Percentiles rank a stretch among this genome's conserved stretches.
Evolutionary conservation across 2,888 invertebrate species (phyloP).

Genomic region (Drosophila lutescens): DNA sequence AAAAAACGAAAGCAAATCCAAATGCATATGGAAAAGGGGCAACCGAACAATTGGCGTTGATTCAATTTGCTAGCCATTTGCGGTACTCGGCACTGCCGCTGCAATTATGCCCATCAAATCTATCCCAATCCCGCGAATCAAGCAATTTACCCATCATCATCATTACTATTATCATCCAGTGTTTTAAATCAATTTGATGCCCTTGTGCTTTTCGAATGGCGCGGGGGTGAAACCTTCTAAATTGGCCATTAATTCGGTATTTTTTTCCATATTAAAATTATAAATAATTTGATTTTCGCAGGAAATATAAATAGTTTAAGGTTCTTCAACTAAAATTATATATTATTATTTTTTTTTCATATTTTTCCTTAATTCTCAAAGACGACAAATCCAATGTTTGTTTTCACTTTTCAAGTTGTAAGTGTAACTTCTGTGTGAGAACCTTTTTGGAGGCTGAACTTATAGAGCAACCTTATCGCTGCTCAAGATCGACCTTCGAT

Average conservation of each 20-base stretch:
- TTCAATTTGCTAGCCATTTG: constrained; percentile 66
- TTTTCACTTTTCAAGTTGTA: too few species aligned
- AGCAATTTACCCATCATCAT: constrained; percentile 41
- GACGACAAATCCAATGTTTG: too few species aligned
- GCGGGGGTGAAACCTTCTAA: neutral
- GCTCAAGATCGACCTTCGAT: constrained; percentile 29
- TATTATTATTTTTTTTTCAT: too few species aligned
- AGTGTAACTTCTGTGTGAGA: neutral
- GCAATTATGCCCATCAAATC: constrained; percentile 48
- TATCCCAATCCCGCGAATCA: constrained; percentile 44
- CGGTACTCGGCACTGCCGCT: constrained; percentile 37
- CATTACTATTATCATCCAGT: constrained; percentile 21
- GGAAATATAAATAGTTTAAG: too few species aligned
- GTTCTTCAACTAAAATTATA: too few species aligned
- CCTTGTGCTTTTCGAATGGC: constrained; percentile 15
- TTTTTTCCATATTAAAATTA: neutral
- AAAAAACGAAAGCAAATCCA: neutral
- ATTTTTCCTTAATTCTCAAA: too few species aligned
- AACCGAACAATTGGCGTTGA: constrained; percentile 67
- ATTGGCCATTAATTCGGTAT: neutral
- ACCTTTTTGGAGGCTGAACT: constrained; percentile 1
- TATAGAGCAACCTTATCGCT: constrained; percentile 18
- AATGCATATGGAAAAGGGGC: constrained; percentile 38
- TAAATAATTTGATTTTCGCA: too few species aligned
- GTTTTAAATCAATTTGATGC: constrained; percentile 31